Percentiles rank a stretch among this genome's conserved stretches.
These are phyloP conservation scores for Heliconius ethilla DNA, from an alignment of 2,888 invertebrate species.

Conservation along the genomic window DNA sequence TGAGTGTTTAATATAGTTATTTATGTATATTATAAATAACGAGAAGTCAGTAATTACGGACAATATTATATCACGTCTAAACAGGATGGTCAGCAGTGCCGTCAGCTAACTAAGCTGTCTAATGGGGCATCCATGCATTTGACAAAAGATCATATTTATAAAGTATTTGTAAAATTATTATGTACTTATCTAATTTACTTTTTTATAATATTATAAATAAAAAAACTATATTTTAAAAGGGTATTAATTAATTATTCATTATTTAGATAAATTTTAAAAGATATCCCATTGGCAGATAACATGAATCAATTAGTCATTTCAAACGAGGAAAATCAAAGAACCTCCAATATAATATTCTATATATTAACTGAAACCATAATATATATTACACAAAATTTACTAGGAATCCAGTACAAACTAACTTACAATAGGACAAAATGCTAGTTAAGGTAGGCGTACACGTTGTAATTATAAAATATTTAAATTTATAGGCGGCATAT, in stretches of 20 bases:
- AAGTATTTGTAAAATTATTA: neutral
- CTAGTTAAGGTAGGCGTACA: conserved; percentile 35
- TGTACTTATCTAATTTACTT: neutral
- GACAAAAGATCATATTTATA: neutral
- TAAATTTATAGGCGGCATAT: neutral
- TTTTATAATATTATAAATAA: neutral
- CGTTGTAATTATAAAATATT: conserved; percentile 7
- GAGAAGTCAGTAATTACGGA: neutral
- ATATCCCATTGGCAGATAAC: neutral
- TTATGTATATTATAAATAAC: conserved; percentile 3
- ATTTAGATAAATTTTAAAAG: neutral
- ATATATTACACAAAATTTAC: conserved; percentile 34
- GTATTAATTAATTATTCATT: neutral
- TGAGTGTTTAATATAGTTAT: neutral
- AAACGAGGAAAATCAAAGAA: conserved; percentile 33
- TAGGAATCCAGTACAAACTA: conserved; percentile 28
- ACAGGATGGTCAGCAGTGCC: neutral
- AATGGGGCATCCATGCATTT: neutral
- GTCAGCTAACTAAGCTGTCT: conserved; percentile 3
- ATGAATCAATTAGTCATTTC: neutral
- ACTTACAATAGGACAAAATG: conserved; percentile 17
- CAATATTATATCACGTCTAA: neutral
- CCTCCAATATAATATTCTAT: conserved; percentile 34
- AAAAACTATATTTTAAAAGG: neutral
- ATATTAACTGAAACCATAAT: conserved; percentile 36